Evolutionary conservation across 2,888 invertebrate species (phyloP), one percentile per base, ranked within the genome.

Genomic region (Erannis defoliaria): DNA sequence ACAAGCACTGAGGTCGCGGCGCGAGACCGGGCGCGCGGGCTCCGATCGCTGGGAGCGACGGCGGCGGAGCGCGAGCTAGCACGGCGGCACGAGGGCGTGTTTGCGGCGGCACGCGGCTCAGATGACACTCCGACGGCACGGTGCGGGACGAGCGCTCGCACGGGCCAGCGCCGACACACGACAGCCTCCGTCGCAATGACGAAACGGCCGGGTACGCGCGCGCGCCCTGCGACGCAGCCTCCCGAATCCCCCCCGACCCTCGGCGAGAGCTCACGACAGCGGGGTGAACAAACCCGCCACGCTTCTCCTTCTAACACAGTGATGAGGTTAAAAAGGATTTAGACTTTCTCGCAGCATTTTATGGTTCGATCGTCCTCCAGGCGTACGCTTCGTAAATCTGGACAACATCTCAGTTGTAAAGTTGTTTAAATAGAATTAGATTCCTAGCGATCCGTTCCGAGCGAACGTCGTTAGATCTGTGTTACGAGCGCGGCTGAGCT

Each of bases 181-280:
- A 90, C 89, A 90, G 88, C 89, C 89, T 88, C 88, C 91, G 91
- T 89, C 91, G 91, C 91, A 92, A 92, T 92, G 92, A 84, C 91
- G 91, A 90, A 90, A 86, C 90, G 89, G 88, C 91, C 90, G 91
- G 92, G 91, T 78, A 89, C 91, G 90, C 91, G 91, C 90, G 88
- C 90, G 91, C 91, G 91, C 92, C 70, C 86, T 91, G 83, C 84
- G 86, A 67, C 86, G 80, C 90, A 87, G 86, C 90, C 85, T 89
- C 88, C 88, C 90, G 88, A 88, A 73, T 82, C 82, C 73, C 77
- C 77, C 75, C 87, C 90, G 90, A 89, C 77, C 76, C 69, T 69
- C 80, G 69, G 76, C 89, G 89, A 88, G 61, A 80, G 80, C 85
- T 76, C 83, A 78, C 90, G 89, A 90, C 76, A 62, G 71, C 74